These are phyloP conservation scores for Palaemon carinicauda DNA, from an alignment of 1,140 invertebrate species.

Conservation along the genomic window DNA sequence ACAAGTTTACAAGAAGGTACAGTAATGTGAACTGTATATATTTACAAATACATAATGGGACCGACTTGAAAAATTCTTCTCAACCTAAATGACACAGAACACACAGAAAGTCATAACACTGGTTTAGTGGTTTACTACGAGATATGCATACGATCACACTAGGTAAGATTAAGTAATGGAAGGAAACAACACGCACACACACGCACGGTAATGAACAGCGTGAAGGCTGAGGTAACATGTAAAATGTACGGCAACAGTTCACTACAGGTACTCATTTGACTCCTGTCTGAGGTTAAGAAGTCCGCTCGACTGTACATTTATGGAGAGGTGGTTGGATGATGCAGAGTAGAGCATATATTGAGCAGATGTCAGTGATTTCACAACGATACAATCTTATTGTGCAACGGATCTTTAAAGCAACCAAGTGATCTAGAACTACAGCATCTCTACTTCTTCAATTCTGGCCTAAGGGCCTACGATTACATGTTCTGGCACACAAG, in stretches of 20 bases:
- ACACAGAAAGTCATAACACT: no score
- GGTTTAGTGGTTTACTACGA: slow-evolving; percentile 14
- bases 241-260: slow-evolving; percentile 6
- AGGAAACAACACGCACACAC: not conserved
- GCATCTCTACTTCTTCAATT: no score
- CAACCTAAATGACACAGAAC: no score
- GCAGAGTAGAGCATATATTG: no score
- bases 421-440: no score
- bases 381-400: no score
- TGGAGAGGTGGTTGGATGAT: not conserved
- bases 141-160: slow-evolving; percentile 32
- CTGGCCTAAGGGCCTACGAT: no score
- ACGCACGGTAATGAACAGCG: slow-evolving; percentile 22
- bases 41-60: not conserved
- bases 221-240: slow-evolving; percentile 52
- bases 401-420: no score
- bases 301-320: not conserved
- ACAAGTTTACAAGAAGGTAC: not conserved
- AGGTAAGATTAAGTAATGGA: slow-evolving; percentile 13
- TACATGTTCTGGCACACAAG: no score
- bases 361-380: no score
- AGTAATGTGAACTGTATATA: not conserved
- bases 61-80: not conserved
- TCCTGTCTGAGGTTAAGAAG: slow-evolving; percentile 20
- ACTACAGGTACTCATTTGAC: slow-evolving; percentile 35